phyloP scores from a whole-genome alignment of 2,797 vertebrate species.

The Meda fulgida region DNA sequence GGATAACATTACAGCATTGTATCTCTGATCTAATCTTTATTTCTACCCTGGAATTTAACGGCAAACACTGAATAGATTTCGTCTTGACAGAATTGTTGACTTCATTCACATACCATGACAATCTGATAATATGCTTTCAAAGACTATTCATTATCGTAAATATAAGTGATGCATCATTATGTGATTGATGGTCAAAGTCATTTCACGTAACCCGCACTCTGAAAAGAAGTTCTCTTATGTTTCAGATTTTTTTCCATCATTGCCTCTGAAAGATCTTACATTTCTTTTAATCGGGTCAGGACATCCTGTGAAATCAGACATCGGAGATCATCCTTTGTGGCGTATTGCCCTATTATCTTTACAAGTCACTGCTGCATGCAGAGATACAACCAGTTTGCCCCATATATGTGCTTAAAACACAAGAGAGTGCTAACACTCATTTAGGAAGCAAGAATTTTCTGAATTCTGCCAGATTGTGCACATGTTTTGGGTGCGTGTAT shows the following conservation, averaged over 20 bases:
- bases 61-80: not conserved
- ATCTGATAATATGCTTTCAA: slow-evolving; percentile 3
- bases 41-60: not conserved
- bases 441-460: not conserved
- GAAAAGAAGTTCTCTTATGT: not conserved
- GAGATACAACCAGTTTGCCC: not conserved
- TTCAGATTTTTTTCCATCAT: not conserved
- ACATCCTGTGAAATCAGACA: slow-evolving; percentile 19
- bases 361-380: not conserved
- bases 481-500: not conserved
- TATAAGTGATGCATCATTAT: slow-evolving; percentile 6
- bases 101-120: not conserved
- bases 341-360: not conserved
- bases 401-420: not conserved
- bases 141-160: not conserved
- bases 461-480: not conserved
- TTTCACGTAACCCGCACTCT: not conserved
- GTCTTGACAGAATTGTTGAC: not conserved
- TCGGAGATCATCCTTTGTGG: slow-evolving; percentile 10
- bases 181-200: not conserved
- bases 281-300: not conserved
- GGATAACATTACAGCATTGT: not conserved
- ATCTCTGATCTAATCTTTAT: not conserved
- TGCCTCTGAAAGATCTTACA: slow-evolving; percentile 14
- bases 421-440: not conserved